Base-by-base conservation (phyloP, 1,140 invertebrate genomes). In the Leptopilina boulardi region DNA sequence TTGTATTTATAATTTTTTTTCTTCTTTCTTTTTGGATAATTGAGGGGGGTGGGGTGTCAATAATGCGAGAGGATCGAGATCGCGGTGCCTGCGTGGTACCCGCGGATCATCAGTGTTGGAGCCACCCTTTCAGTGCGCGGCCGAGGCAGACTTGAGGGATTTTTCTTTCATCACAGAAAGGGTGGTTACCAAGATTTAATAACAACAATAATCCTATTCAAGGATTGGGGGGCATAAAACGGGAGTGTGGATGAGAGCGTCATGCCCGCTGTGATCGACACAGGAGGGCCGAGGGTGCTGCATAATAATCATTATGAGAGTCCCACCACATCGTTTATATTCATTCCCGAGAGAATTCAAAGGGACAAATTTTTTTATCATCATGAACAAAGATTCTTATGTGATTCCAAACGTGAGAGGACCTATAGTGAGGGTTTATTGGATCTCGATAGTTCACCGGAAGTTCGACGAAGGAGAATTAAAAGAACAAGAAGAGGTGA, bases 221-320 rank as follows among this genome's bases (percentile, higher is more conserved):
- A 59, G 21, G 56, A 23, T 59, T 30, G 72, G 75, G 80, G 81
- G 76, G 77, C 77, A 78, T 71, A 77, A 70, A 73, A 83, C 34
- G 76, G 73, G 80, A 86, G 83, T 79, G 80, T 82, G 83, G 87
- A 86, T 84, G 87, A 89, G 88, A 89, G 83, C 87, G 87, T 89
- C 88, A 90, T 90, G 89, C 87, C 80, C 84, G 85, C 78, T 85
- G 87, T 83, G 87, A 86, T 87, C 81, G 83, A 87, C 83, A 85
- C 83, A 84, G 83, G 82, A 84, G 84, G 84, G 87, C 85, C 85
- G 83, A 86, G 84, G 85, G 87, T 89, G 86, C 86, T 88, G 87
- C 83, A 88, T 84, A 85, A 84, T 85, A 79, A 86, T n/a, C n/a
- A n/a, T n/a, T n/a, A n/a, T 86, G 82, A 85, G 83, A 80, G 82